Percentiles rank a stretch among this genome's conserved stretches.
These are phyloP conservation scores for Trachemys scripta DNA, from an alignment of 2,113 vertebrate genomes.

Conservation along the genomic window DNA sequence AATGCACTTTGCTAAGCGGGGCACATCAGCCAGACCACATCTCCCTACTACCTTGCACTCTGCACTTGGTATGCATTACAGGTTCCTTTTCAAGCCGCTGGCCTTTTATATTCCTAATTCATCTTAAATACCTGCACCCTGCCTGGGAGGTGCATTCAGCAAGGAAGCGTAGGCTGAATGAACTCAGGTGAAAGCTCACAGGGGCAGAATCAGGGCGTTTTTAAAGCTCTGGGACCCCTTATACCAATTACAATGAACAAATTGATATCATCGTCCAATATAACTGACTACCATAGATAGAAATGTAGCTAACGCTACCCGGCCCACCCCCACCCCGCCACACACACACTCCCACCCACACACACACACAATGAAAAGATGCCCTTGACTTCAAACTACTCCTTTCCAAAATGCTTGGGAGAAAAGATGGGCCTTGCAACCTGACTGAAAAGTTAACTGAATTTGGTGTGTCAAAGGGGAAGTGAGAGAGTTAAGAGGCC, in stretches of 20 bases:
- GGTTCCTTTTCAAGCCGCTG: neutral
- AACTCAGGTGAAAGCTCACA: neutral
- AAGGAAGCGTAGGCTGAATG: neutral
- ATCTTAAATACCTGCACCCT: neutral
- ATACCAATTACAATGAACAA: neutral
- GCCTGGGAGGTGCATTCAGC: neutral
- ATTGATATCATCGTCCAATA: neutral
- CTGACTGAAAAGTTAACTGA: no score
- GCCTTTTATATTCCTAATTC: neutral
- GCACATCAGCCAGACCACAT: neutral
- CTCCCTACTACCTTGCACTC: neutral
- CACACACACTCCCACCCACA: neutral
- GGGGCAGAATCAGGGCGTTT: neutral
- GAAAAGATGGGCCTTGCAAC: neutral
- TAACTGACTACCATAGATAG: neutral
- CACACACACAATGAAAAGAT: neutral
- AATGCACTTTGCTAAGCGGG: slow-evolving; percentile 23
- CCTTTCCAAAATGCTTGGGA: neutral
- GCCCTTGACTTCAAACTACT: fast-evolving
- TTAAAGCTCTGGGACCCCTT: neutral
- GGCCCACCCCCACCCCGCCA: no score
- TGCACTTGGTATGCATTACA: neutral
- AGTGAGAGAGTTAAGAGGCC: no score
- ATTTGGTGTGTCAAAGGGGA: no score
- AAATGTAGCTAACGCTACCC: neutral